Evolutionary conservation across 2,797 vertebrate species (phyloP), one percentile per base, ranked within the genome.

Genomic region (Cryptoprocta ferox): DNA sequence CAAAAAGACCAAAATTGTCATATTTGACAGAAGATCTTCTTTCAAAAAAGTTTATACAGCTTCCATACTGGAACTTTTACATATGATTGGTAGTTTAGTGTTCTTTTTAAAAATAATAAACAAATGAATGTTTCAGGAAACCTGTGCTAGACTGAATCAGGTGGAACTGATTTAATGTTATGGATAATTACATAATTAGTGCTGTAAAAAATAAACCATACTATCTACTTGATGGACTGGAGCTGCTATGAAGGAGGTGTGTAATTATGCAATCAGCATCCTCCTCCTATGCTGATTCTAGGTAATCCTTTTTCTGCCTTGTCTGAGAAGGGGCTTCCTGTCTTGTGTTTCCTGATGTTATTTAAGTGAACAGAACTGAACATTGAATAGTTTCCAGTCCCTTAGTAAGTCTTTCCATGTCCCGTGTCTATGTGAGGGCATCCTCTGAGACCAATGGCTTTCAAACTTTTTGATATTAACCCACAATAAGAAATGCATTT

Each of bases 161-260:
- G 94, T 98, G 85, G 95, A 98, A 96, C 95, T 97, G 98, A 98
- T 98, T 98, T 97, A 98, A 97, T 95, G 88, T 98, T 97, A 97
- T 97, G 97, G 97, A 97, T 98, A 98, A 98, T 98, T 98, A 97
- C 97, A 95, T 98, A 98, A 98, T 98, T 98, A 98, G 97, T 92
- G 95, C 80, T 96, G 92, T 97, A 96, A 98, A 97, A 98, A 97
- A 97, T 97, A 97, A 97, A 97, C 96, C 89, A 73, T 93, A 91
- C 98, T 96, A 48, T 97, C 90, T 97, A 65, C 88, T 97, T 98
- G 97, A 98, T 97, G 97, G 98, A 97, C 97, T 97, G 96, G 92
- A 92, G 95, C 94, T 95, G 94, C 96, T 94, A 81, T 84, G 96
- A 95, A 96, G 97, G 94, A 96, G 96, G 94, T 97, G 2, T 96